Evolutionary conservation across 2,888 invertebrate genomes (phyloP), one percentile per base, ranked within the genome.

Genomic region (Ditylenchus weischeri): DNA sequence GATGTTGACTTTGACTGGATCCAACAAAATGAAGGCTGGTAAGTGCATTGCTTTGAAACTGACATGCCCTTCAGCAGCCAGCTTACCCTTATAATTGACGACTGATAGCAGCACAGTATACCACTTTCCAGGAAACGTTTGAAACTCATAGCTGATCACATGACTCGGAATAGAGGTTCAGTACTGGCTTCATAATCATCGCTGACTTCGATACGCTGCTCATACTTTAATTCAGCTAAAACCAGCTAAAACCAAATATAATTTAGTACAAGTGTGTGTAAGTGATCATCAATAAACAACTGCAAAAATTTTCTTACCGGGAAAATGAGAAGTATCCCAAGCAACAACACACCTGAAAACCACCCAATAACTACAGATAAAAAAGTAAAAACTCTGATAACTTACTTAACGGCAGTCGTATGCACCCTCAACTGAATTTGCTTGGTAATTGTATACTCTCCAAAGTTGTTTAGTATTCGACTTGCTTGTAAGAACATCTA

Each of bases 1-100:
- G 61, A 83, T 66, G 29, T 75, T 71, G 51, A 70, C 57, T 13
- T 60, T 23, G 38, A 47, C 62, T 13, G 73, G 72, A 21, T 75
- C 64, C 23, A 79, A 69, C 29, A 78, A 62, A 38, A 18, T 61
- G 43, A 4, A 18, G 21, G 73, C 70, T 13, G 73, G 68, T 23
- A 82, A 62, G 7, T 72, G 50, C 68, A 81, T 76, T 7, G 61
- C 61, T 61, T 43, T 36, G 38, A 35, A 61, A 18, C 21, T 47
- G 5, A 6, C 43, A 21, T 29, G 18, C 10, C 38, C 61, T 15
- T 35, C n/a, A 8, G 61, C 61, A 36, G 43, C 61, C n/a, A 47
- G 8, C 8, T 19, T 47, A 8, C 61, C 61, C 43, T 47, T 47
- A 6, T 19, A 5, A 15, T 61, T 43, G 15, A 61, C 4, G n/a